A percentile compares a stretch with the other conserved stretches of the same genome.
Evolutionary conservation across 2,797 vertebrate genomes (phyloP).

Genomic region (Semaprochilodus insignis): DNA sequence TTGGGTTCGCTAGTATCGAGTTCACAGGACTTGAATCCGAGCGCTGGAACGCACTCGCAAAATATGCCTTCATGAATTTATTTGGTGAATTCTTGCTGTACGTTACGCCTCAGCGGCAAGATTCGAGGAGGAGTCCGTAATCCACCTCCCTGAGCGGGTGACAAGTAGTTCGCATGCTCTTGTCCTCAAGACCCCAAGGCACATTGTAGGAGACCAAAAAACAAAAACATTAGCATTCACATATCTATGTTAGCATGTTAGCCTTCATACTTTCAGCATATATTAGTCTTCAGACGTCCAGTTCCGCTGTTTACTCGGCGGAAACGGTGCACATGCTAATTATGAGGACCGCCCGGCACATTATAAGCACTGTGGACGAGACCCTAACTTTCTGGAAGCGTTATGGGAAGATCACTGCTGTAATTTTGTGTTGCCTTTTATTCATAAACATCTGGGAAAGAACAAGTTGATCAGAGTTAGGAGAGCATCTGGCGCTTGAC

Average conservation of each 20-base stretch:
- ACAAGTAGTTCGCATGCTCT: constrained; percentile 2
- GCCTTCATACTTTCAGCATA: constrained; percentile 16
- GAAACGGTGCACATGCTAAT: constrained; percentile 19
- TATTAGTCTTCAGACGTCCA: constrained; percentile 1
- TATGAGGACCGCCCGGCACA: constrained; percentile 24
- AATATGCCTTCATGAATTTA: constrained; percentile 55
- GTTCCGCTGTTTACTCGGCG: neutral
- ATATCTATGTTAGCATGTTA: constrained; percentile 46
- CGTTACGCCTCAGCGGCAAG: constrained; percentile 24
- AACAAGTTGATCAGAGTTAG: constrained; percentile 6
- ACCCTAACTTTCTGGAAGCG: neutral
- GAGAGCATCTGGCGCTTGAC: neutral
- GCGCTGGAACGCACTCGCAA: constrained; percentile 36
- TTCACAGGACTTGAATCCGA: constrained; percentile 34
- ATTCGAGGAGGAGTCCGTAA: constrained; percentile 1
- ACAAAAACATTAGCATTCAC: constrained; percentile 24
- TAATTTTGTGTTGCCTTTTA: constrained; percentile 55
- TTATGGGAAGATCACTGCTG: constrained; percentile 25
- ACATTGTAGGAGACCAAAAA: constrained; percentile 30
- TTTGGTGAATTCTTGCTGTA: constrained; percentile 44
- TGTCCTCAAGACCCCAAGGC: constrained; percentile 6
- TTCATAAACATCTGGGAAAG: constrained; percentile 35
- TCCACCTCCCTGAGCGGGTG: constrained; percentile 3
- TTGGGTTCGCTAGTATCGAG: constrained; percentile 34
- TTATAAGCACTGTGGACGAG: constrained; percentile 44